phyloP scores from a whole-genome alignment of 2,888 invertebrate genomes.

The Tenthredo scrophulariae region DNA sequence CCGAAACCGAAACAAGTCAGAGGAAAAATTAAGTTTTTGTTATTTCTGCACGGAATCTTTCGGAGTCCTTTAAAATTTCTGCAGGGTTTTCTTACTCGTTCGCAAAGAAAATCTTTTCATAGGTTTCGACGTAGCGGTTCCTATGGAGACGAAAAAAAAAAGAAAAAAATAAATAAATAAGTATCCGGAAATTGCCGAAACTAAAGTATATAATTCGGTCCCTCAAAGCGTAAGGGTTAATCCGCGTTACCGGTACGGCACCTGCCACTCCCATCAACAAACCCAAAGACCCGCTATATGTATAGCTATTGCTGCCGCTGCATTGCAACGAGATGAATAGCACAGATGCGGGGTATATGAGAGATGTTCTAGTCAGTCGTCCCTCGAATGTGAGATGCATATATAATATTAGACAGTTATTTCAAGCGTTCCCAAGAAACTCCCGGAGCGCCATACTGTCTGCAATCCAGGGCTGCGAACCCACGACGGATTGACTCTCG shows the following conservation, averaged over 20 bases:
- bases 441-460: constrained; percentile 54
- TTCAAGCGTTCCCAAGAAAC: constrained; percentile 48
- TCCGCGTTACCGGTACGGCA: constrained; percentile 4
- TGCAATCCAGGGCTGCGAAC: constrained; percentile 29
- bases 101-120: background rate
- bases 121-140: background rate
- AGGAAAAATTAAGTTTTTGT: background rate
- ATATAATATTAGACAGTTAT: constrained; percentile 54
- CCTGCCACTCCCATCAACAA: constrained; percentile 10
- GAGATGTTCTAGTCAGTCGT: background rate
- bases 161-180: background rate
- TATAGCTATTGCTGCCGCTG: background rate
- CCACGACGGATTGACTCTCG: background rate
- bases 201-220: background rate
- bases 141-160: background rate
- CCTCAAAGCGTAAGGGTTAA: background rate
- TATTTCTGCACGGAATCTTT: background rate
- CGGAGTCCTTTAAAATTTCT: background rate
- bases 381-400: constrained; percentile 27
- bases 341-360: background rate
- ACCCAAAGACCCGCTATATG: background rate
- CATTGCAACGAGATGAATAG: background rate
- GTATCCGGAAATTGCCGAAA: background rate
- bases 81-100: background rate
- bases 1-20: background rate